Conservation (phyloP, 2,113 vertebrate genomes). For the Gorsachius goisagi region DNA sequence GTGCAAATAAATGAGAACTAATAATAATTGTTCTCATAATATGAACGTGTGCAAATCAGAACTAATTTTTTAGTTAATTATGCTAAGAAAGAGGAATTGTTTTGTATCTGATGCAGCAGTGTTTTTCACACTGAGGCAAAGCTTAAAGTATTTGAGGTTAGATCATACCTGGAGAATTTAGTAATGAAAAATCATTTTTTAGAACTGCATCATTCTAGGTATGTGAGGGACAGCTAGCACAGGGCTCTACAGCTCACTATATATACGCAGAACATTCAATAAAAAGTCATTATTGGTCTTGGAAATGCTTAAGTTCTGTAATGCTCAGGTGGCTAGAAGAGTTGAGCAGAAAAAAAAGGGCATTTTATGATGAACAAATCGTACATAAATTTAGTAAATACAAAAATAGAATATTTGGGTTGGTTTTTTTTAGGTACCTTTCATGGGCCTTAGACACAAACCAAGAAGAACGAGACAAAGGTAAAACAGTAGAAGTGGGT, state of each 20-base stretch:
- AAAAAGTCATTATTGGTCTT: not conserved
- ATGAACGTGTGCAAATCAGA: not conserved
- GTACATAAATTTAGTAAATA: not conserved
- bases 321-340: not conserved
- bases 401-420: not conserved
- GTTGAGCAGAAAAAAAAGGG: not conserved
- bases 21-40: not conserved
- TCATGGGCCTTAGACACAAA: conserved; percentile 99
- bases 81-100: not conserved
- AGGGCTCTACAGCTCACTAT: not conserved
- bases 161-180: not conserved
- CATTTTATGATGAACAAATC: not conserved
- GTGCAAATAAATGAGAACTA: not conserved
- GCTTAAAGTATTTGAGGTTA: not conserved
- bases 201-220: not conserved
- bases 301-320: not conserved
- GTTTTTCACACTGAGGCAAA: not conserved
- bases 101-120: not conserved
- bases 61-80: not conserved
- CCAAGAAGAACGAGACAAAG: conserved; percentile 98
- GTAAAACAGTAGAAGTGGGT: conserved; percentile 98
- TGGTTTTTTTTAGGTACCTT: conserved; percentile 84
- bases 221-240: not conserved
- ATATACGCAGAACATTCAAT: not conserved
- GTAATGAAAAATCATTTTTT: not conserved